Percentiles rank a stretch among this genome's conserved stretches.
These are phyloP conservation scores for Danionella cerebrum DNA, from an alignment of 2,113 vertebrate species.

Conservation along the genomic window DNA sequence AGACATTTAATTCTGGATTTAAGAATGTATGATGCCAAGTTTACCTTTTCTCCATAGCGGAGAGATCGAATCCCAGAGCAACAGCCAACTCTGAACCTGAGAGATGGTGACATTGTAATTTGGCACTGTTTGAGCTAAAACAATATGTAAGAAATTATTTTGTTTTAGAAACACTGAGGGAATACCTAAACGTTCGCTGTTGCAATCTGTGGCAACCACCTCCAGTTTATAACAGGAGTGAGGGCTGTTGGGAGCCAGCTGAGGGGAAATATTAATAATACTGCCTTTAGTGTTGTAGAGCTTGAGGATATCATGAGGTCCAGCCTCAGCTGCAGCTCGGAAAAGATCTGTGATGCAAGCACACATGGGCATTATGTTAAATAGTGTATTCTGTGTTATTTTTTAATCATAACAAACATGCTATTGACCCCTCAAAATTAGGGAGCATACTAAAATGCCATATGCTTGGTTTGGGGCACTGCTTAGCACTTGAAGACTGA, in stretches of 20 bases:
- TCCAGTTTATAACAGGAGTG: slow-evolving; percentile 64
- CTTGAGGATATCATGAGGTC: slow-evolving; percentile 69
- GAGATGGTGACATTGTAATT: slow-evolving; percentile 11
- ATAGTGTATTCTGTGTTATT: no score
- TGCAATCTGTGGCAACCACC: slow-evolving; percentile 67
- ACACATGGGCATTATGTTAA: no score
- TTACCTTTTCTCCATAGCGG: slow-evolving; percentile 71
- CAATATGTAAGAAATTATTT: background rate
- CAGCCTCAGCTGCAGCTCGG: slow-evolving; percentile 64
- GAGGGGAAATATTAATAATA: slow-evolving; percentile 70
- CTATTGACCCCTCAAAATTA: background rate
- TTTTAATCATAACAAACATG: no score
- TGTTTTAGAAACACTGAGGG: background rate
- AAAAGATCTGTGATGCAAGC: slow-evolving; percentile 59
- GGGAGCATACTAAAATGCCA: background rate
- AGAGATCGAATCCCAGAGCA: slow-evolving; percentile 64
- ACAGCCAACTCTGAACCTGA: slow-evolving; percentile 56
- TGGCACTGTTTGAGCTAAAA: no score
- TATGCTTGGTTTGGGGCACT: background rate
- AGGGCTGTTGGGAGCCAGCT: slow-evolving; percentile 57
- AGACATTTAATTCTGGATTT: no score
- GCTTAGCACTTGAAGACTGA: slow-evolving; percentile 18
- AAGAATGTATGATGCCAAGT: no score
- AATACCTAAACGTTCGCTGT: slow-evolving; percentile 64
- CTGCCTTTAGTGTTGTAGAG: slow-evolving; percentile 68